Evolutionary conservation across 2,888 invertebrate species (phyloP), one percentile per base, ranked within the genome.

Genomic region (Drosophila pegasa): DNA sequence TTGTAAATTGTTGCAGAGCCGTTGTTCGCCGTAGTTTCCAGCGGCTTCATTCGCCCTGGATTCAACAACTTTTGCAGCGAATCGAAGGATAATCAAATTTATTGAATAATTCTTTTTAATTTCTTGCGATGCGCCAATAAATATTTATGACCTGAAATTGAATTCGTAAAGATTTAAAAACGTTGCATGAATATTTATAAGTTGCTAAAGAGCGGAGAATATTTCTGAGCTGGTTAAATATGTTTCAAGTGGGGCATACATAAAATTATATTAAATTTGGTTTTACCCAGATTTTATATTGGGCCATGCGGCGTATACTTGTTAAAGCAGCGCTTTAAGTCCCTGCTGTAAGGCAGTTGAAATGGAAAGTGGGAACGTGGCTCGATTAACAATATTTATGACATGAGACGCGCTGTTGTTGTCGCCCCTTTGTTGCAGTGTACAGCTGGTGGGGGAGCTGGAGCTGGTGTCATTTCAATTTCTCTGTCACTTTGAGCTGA

Each of bases 1-100:
- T 88, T 83, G 87, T 80, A 86, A 83, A 88, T 83, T 88, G 80
- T 56, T 66, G 60, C 56, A 62, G 66, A 67, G 60, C 50, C 35
- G 18, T 33, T 41, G 37, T 45, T 50, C 29, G 9, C 8, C 37
- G 35, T 35, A 38, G 29, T 59, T 55, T 41, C 35, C 33, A n/a
- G 9, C 8, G 8, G 12, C 16, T 57, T 59, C 14, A 37, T 50
- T 61, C 40, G 9, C 20, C 16, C 27, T 10, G 1, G 33, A 52
- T 52, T 56, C 40, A 33, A 14, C 20, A 55, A 40, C 8, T 35
- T 33, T 67, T 25, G 3, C 20, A 5, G 8, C 10, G 16, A 10
- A 43, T 33, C n/a, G 27, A 29, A 6, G 22, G 12, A 10, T 29
- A 47, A 45, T 12, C 20, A 43, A 59, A 35, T 60, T 29, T 43